Percentiles rank a stretch among this genome's conserved stretches.
These are phyloP conservation scores for Argyra leucocephala DNA, from an alignment of 2,888 invertebrate genomes.

Conservation along the genomic window DNA sequence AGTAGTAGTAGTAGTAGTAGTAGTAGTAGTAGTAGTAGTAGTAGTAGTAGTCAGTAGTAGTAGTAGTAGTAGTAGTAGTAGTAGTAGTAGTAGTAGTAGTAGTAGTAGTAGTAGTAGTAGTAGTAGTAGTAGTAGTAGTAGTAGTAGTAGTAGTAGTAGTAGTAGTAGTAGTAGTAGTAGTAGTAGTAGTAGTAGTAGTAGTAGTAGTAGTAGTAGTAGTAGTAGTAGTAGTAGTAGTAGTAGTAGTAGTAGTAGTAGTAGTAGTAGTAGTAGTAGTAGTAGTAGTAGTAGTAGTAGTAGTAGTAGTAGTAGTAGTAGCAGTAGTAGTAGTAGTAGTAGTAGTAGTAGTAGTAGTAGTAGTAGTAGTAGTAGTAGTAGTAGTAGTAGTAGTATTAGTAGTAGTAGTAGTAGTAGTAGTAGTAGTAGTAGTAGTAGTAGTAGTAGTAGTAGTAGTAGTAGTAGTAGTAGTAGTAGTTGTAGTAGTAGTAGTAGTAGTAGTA, in stretches of 20 bases:
- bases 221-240: background rate
- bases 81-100: no score
- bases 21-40: no score
- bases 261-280: slow-evolving; percentile 41
- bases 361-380: slow-evolving; percentile 27
- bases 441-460: no score
- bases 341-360: slow-evolving; percentile 29
- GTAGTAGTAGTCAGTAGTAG: no score
- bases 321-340: slow-evolving; percentile 21
- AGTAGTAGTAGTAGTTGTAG: no score
- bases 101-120: no score
- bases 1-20: no score
- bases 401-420: no score
- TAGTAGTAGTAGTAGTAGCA: slow-evolving; percentile 8
- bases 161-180: slow-evolving; percentile 25
- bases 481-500: no score
- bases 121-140: slow-evolving; percentile 21
- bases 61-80: no score
- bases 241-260: background rate
- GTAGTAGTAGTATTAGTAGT: no score
- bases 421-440: no score
- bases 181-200: slow-evolving; percentile 4
- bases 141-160: slow-evolving; percentile 20
- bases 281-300: slow-evolving; percentile 8
- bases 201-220: background rate